Percentiles rank a stretch among this genome's conserved stretches.
These are phyloP conservation scores for Tylochromis polylepis DNA, from an alignment of 2,113 vertebrate genomes.

Conservation along the genomic window DNA sequence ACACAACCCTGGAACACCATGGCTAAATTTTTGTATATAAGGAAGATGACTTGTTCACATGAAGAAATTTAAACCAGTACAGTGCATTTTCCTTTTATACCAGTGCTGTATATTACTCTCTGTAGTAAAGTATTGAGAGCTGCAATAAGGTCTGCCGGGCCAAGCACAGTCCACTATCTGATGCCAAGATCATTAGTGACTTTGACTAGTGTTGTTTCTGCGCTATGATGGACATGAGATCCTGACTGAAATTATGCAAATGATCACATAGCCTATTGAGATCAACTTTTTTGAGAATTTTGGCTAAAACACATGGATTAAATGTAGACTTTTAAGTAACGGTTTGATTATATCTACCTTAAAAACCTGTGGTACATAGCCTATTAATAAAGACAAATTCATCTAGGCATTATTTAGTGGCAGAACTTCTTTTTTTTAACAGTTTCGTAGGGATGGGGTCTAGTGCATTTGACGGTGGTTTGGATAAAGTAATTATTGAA, in stretches of 20 bases:
- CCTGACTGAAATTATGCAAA: neutral
- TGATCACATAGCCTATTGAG: neutral
- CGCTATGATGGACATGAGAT: neutral
- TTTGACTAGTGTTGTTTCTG: neutral
- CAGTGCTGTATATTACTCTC: neutral
- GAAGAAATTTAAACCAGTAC: neutral
- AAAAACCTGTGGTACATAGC: neutral
- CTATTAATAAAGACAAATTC: neutral
- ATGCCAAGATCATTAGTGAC: neutral
- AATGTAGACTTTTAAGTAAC: too few relatives aligned
- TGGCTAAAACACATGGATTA: too few relatives aligned
- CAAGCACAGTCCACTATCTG: neutral
- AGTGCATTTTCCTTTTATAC: neutral
- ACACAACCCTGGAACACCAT: neutral
- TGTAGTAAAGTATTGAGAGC: neutral
- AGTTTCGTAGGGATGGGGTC: neutral
- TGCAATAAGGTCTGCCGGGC: neutral
- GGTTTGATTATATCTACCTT: neutral
- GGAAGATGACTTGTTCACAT: neutral
- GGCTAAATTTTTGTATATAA: neutral
- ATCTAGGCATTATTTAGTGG: neutral
- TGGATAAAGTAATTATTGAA: neutral
- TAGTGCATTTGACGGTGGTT: accelerated
- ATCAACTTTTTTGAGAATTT: neutral
- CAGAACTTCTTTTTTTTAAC: neutral